Evolutionary conservation across 1,140 invertebrate genomes (phyloP), one percentile per base, ranked within the genome.

Genomic region (Proctacanthus coquilletti): DNA sequence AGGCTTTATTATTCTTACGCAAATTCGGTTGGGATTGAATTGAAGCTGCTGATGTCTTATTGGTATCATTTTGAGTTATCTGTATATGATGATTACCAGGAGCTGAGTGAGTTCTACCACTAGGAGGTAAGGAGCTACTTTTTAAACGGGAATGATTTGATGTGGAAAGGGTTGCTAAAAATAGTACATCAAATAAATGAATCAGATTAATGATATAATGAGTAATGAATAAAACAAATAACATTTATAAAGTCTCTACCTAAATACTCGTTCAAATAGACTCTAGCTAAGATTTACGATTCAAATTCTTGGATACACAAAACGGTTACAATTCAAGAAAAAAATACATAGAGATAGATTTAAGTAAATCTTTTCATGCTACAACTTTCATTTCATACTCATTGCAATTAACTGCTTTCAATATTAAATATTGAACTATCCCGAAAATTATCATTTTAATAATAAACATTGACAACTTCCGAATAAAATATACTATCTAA

Each of bases 141-240:
- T 65, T 66, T 51, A 62, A 62, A 52, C 64, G 63, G 52, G 56
- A 57, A 53, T 61, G 62, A 50, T 56, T 56, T 56, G 61, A 57
- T 50, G 64, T 63, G 51, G 56, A 55, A 50, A 66, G 52, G 60
- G 63, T 65, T 42, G 64, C 64, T 66, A 64, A 53, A 65, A 64
- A 51, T 8, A 33, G 23, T 43, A 43, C 42, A 47, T 41, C 44
- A 47, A 38, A 43, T 33, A 10, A 10, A 33, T 15, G 15, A 33
- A 15, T 21, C 40, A 36, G 11, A 31, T 6, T 36, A 45, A 29
- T 40, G 23, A 14, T 17, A 34, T 5, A 38, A 13, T 14, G 27
- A n/a, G 41, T 31, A 34, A 42, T 40, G 42, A 45, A 45, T 30
- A n/a, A 34, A 45, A 42, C 42, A 39, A 46, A 13, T 42, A 43